Conservation (phyloP, 64 coral and sea anemone species). For the Stichodactyla mertensii region DNA sequence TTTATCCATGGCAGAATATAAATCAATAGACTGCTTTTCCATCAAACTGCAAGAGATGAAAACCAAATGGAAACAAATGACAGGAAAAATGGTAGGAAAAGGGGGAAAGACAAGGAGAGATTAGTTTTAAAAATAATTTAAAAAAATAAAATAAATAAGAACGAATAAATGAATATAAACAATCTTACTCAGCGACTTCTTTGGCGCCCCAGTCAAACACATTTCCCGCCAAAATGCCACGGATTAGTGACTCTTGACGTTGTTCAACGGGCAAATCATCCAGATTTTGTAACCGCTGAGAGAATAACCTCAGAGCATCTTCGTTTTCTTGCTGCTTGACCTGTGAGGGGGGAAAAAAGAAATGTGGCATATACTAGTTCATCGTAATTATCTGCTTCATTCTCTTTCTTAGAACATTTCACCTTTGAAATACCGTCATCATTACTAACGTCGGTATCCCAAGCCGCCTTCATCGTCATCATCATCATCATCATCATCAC, state of each 20-base stretch:
- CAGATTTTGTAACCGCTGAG: slow-evolving; percentile 54
- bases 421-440: not conserved
- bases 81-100: not conserved
- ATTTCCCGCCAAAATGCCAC: slow-evolving; percentile 89
- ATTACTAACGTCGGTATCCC: not conserved
- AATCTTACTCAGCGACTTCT: slow-evolving; percentile 80
- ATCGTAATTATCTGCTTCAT: not conserved
- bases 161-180: not conserved
- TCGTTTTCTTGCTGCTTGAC: slow-evolving; percentile 96
- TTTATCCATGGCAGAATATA: slow-evolving; percentile 46
- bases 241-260: slow-evolving; percentile 63
- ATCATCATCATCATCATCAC: not conserved
- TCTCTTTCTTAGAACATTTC: not conserved
- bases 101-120: not conserved
- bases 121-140: not conserved
- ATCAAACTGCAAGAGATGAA: slow-evolving; percentile 28
- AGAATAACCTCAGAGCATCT: slow-evolving; percentile 65
- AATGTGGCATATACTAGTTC: not conserved
- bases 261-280: slow-evolving; percentile 48
- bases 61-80: not conserved
- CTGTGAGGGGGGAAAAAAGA: not conserved
- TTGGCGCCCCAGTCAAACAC: slow-evolving; percentile 99
- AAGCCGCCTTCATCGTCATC: not conserved
- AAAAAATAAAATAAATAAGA: not conserved
- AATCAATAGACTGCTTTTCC: slow-evolving; percentile 33